phyloP scores from a whole-genome alignment of 2,888 invertebrate genomes.

The Callyntrura guangdongensis region DNA sequence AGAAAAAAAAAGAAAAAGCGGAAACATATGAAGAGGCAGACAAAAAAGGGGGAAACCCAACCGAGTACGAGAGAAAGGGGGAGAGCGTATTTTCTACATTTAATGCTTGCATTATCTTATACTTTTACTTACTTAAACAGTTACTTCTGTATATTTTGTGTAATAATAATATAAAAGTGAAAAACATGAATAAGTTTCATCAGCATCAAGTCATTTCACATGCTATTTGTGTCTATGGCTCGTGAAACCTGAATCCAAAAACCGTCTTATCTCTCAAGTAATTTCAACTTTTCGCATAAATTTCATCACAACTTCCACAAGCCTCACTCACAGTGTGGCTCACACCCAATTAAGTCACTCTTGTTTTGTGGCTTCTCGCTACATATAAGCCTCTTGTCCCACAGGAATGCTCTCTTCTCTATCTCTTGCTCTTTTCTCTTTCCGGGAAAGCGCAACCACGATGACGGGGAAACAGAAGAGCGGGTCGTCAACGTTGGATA shows the following conservation, averaged over 20 bases:
- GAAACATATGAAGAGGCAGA: slow-evolving; percentile 55
- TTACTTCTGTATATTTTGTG: slow-evolving; percentile 65
- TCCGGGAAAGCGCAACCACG: slow-evolving; percentile 19
- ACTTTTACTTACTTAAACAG: slow-evolving; percentile 39
- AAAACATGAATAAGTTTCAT: slow-evolving; percentile 79
- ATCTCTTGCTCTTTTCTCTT: background rate
- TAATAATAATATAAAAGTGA: slow-evolving; percentile 69
- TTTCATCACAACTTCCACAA: slow-evolving; percentile 82
- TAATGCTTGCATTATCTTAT: slow-evolving; percentile 53
- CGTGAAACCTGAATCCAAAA: slow-evolving; percentile 82
- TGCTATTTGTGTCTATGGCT: slow-evolving; percentile 81
- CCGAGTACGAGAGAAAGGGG: slow-evolving; percentile 49
- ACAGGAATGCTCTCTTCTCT: slow-evolving; percentile 76
- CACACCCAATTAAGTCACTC: slow-evolving; percentile 85
- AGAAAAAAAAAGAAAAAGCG: slow-evolving; percentile 39
- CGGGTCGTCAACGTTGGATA: slow-evolving; percentile 23
- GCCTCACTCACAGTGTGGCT: slow-evolving; percentile 79
- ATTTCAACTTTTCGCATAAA: slow-evolving; percentile 85
- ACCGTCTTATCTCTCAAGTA: slow-evolving; percentile 84
- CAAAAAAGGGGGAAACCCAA: slow-evolving; percentile 37
- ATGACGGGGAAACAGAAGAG: background rate
- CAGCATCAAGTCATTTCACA: slow-evolving; percentile 82
- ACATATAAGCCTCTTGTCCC: slow-evolving; percentile 80
- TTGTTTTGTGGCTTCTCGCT: slow-evolving; percentile 84
- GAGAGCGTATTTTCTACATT: slow-evolving; percentile 58